Base-by-base conservation (phyloP, 2,797 vertebrate genomes). In the Danio aesculapii region DNA sequence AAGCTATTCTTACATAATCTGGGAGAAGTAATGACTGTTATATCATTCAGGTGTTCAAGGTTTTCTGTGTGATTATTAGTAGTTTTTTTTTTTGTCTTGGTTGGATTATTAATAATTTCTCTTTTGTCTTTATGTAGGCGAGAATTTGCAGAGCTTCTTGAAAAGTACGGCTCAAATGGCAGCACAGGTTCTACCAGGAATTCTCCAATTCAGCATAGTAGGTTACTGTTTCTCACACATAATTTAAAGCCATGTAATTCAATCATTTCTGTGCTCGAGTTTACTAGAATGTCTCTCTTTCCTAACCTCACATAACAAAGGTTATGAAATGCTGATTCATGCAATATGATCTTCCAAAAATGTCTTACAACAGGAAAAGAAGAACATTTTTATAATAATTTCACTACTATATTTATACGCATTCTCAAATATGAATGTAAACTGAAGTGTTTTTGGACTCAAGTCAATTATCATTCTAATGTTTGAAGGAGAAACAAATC, bases 151-250 rank as follows among this genome's bases (percentile, higher is more conserved):
- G 96, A 97, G 83, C 90, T 98, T 52, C 86, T 98, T 85, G 96
- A 96, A 86, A 97, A 97, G 84, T 97, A 95, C 0, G 95, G 95
- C 66, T 95, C 95, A n/a, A 95, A 93, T n/a, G 91, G 95, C n/a
- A 96, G 94, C 69, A 94, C 94, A 0, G 95, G 95, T 81, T 97
- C 96, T 0, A 94, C 94, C 0, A 93, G 95, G 72, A 97, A 94
- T 88, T 97, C 96, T 0, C 96, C 96, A 0, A 84, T 95, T 70
- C 94, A 95, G 88, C 96, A 85, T 13, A 59, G 85, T 86, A 58
- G 10, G 78, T 73, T 55, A 64, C 39, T 44, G 44, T 75, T 39
- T 39, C 10, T 58, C 55, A 12, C 44, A 49, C 63, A 44, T 21
- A 13, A 8, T 57, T 19, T 19, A 71, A 71, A 71, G 21, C 6